Evolutionary conservation across 2,797 vertebrate species (phyloP), one percentile per base, ranked within the genome.

Genomic region (Uromys caudimaculatus): DNA sequence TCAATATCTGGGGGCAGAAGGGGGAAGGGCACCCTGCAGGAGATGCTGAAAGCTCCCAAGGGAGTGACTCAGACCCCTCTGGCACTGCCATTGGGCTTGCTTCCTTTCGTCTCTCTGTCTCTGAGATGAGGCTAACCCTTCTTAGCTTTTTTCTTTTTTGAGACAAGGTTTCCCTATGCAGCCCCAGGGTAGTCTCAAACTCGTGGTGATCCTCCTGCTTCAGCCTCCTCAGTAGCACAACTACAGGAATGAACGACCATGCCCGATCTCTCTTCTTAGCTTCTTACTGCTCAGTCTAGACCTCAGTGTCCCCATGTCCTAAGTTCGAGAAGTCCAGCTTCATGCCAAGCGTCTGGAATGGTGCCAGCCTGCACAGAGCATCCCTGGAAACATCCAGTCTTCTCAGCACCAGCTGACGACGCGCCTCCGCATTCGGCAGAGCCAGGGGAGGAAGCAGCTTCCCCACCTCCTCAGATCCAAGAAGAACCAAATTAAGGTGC

Each of bases 401-500:
- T 77, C 0, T 1, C 3, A 44, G 21, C 0, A 1, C 47, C 1
- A 79, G 50, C 7, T 0, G 3, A 52, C 91, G 60, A n/a, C 7
- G n/a, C n/a, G 44, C 76, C 81, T 60, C 78, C 0, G 1, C 71
- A 47, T 29, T 77, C 41, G 3, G 92, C 24, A 32, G 95, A 79
- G 14, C 79, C 23, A 1, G 0, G 2, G 2, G 88, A 67, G 69
- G 88, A 96, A 44, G 23, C 29, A 7, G 93, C 69, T 41, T 83
- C 96, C 96, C 94, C 81, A 47, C 88, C 88, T 76, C 54, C 91
- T 90, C 58, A 69, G 2, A 54, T 89, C 84, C 58, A 69, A 93
- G 67, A 88, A 89, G 82, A 94, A 76, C 93, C 95, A 78, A 88
- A 94, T 47, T 44, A 89, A 93, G 91, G 82, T 32, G 4, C 90